Evolutionary conservation across 2,888 invertebrate species (phyloP).

Genomic region (Coenonympha arcania): DNA sequence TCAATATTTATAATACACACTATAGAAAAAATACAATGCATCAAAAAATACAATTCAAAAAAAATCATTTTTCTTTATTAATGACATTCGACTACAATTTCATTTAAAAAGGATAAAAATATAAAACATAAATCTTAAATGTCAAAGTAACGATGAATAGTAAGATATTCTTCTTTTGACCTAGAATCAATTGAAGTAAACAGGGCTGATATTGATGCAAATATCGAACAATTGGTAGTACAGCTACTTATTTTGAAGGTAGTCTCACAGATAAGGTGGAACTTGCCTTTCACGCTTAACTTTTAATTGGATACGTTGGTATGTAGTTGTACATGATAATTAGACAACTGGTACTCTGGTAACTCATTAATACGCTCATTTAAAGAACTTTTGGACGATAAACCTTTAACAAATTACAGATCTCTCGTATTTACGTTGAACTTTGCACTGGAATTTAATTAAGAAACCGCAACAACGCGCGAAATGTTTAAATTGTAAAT

Average conservation of each 20-base stretch:
- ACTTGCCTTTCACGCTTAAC: slow-evolving; percentile 19
- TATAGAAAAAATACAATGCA: no score
- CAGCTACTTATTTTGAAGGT: slow-evolving; percentile 26
- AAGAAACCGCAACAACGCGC: background rate
- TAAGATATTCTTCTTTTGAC: background rate
- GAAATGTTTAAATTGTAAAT: background rate
- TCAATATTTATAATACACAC: background rate
- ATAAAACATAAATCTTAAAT: no score
- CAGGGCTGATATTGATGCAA: slow-evolving; percentile 40
- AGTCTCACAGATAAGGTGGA: slow-evolving; percentile 22
- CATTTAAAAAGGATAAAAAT: no score
- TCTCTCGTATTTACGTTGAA: background rate
- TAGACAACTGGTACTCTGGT: slow-evolving; percentile 7
- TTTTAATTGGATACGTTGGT: slow-evolving; percentile 24
- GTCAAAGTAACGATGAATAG: background rate
- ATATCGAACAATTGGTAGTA: slow-evolving; percentile 35
- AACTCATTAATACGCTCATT: slow-evolving; percentile 10
- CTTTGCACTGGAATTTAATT: slow-evolving; percentile 2
- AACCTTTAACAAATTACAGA: slow-evolving; percentile 8
- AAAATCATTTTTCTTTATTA: no score
- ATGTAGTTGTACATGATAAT: slow-evolving; percentile 21
- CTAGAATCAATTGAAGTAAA: slow-evolving; percentile 3
- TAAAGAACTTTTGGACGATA: slow-evolving; percentile 6
- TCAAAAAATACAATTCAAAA: no score
- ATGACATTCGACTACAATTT: no score